A percentile compares a stretch with the other conserved stretches of the same genome.
Evolutionary conservation across 2,113 vertebrate species (phyloP).

Genomic region (Narcine bancroftii): DNA sequence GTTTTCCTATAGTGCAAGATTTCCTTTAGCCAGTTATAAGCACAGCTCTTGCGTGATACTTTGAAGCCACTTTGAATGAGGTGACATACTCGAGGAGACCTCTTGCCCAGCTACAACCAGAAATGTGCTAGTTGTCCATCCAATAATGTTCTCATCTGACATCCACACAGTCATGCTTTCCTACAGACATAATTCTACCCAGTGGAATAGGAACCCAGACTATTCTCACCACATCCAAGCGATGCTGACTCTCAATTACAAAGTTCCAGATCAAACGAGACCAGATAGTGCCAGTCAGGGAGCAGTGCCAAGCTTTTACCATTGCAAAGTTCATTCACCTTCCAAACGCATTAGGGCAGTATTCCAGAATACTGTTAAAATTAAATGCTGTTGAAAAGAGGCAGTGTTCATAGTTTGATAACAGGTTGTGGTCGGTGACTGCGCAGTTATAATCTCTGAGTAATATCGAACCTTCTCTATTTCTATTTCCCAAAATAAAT

Average conservation of each 20-base stretch:
- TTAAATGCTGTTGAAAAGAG: slow-evolving; percentile 27
- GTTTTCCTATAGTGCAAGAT: neutral
- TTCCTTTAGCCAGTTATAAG: neutral
- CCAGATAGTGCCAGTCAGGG: neutral
- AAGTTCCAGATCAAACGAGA: neutral
- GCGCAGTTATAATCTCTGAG: slow-evolving; percentile 15
- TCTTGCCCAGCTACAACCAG: neutral
- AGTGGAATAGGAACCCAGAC: neutral
- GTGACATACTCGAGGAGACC: neutral
- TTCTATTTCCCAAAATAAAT: slow-evolving; percentile 26
- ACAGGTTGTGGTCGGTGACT: slow-evolving; percentile 19
- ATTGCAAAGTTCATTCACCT: neutral
- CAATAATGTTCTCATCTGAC: neutral
- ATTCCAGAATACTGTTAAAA: neutral
- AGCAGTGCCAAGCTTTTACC: neutral
- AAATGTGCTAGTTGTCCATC: neutral
- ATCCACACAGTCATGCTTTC: neutral
- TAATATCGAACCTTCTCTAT: slow-evolving; percentile 10
- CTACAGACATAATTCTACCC: neutral
- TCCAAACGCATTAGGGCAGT: neutral
- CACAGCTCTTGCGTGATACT: neutral
- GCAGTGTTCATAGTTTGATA: slow-evolving; percentile 8
- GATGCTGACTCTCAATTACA: neutral
- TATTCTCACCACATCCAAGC: neutral
- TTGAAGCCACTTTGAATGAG: neutral